Evolutionary conservation across 2,888 invertebrate species (phyloP), one percentile per base, ranked within the genome.

Genomic region (Pteria penguin): DNA sequence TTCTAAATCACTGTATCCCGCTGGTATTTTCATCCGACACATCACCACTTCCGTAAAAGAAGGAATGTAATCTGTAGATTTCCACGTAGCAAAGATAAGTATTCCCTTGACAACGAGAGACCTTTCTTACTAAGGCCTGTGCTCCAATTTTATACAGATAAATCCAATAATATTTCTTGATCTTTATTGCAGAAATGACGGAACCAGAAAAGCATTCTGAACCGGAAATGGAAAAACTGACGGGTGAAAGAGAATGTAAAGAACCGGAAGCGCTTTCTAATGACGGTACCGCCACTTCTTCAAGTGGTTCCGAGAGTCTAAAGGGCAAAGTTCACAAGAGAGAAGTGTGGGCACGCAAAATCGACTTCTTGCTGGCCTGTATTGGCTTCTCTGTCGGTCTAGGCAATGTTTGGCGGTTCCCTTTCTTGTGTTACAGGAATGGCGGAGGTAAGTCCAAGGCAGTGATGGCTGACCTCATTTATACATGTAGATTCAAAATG

Each of bases 361-460:
- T 89, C 29, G 89, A 89, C 78, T 89, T 89, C 71, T 81, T 89
- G 61, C 62, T 89, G 63, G 87, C 86, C 11, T 85, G 85, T 52
- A 80, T 86, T 67, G 86, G 86, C 11, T 86, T 82, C 67, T 84
- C 85, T 11, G 84, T 86, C 2, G 86, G 86, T 1, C 80, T 86
- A 14, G 86, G 86, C 60, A 86, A 86, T 63, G 86, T 86, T 27
- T 95, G 94, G 94, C 90, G 94, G 77, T 95, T 95, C 90, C 94
- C 94, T 2, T 94, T 94, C 81, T 79, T 90, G 55, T 89, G 88
- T 69, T 89, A 90, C 78, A 82, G 79, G 61, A 89, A 90, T 77
- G 89, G 89, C 14, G 86, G 86, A 67, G 85, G 87, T 87, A 67
- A n/a, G n/a, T n/a, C n/a, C n/a, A n/a, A n/a, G n/a, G n/a, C n/a